These are phyloP conservation scores for Herpetotheres cachinnans DNA, from an alignment of 2,113 vertebrate genomes.

Conservation along the genomic window DNA sequence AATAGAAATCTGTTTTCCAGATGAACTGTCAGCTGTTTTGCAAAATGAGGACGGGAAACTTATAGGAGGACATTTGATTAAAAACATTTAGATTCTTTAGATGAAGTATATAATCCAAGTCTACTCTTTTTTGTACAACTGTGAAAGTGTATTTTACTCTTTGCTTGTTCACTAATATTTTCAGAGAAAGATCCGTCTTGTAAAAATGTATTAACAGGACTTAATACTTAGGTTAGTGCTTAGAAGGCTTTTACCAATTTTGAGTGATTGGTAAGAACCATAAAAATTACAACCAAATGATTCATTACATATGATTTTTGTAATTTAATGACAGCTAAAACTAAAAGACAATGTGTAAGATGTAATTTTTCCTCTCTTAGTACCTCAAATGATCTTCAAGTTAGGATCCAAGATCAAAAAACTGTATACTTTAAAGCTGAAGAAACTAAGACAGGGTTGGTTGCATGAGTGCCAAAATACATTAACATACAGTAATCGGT, in stretches of 20 bases:
- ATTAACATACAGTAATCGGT: neutral
- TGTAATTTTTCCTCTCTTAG: neutral
- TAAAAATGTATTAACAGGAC: neutral
- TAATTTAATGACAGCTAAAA: neutral
- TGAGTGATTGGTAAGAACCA: neutral
- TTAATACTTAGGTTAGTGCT: neutral
- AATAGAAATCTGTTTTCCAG: conserved; percentile 44
- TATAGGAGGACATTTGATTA: neutral
- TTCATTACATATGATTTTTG: neutral
- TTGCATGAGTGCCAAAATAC: neutral
- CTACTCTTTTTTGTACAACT: neutral
- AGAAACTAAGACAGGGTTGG: neutral
- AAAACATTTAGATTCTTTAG: neutral
- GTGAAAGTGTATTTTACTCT: neutral
- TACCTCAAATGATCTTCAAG: neutral
- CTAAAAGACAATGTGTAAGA: neutral
- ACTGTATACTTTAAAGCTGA: neutral
- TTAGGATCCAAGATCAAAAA: neutral
- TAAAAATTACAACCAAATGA: neutral
- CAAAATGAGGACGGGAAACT: conserved; percentile 19
- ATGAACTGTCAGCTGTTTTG: conserved; percentile 5
- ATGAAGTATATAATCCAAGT: neutral
- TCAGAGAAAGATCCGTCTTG: neutral
- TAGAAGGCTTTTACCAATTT: neutral
- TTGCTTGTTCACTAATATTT: neutral